Conservation (phyloP, 1,140 invertebrate genomes). For the Hirudo medicinalis region DNA sequence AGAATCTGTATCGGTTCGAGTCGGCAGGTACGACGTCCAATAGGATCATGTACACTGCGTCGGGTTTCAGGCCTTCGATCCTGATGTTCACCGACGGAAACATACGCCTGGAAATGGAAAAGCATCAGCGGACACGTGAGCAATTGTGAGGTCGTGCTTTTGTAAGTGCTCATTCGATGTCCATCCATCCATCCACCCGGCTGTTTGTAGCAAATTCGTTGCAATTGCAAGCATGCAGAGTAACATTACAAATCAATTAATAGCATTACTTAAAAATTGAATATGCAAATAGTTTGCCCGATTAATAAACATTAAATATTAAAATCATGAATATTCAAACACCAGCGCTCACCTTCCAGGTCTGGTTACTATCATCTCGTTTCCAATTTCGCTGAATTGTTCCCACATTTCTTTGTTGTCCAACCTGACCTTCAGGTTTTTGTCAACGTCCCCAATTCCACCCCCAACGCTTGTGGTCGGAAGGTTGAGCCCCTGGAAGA, state of each 20-base stretch:
- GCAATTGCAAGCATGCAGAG: too few relatives aligned
- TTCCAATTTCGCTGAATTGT: conserved; percentile 87
- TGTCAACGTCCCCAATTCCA: neutral
- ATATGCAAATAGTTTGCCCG: too few relatives aligned
- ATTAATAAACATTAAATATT: neutral
- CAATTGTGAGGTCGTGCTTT: too few relatives aligned
- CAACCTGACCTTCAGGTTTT: conserved; percentile 65
- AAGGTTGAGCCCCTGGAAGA: too few relatives aligned
- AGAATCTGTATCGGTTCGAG: conserved; percentile 64
- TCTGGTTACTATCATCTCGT: conserved; percentile 98
- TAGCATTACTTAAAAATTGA: too few relatives aligned
- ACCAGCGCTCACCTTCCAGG: conserved; percentile 93
- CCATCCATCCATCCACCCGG: too few relatives aligned
- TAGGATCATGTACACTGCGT: conserved; percentile 91
- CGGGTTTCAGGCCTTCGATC: conserved; percentile 60
- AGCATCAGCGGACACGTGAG: too few relatives aligned
- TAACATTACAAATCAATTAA: too few relatives aligned
- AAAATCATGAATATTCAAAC: neutral
- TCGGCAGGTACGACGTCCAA: conserved; percentile 92
- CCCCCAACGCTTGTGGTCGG: too few relatives aligned
- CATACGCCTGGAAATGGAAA: conserved; percentile 30
- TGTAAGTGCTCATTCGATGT: too few relatives aligned
- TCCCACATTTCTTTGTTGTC: conserved; percentile 96
- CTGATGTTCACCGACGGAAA: conserved; percentile 37
- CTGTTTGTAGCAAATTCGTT: too few relatives aligned